Conservation (phyloP, 2,113 vertebrate genomes). For the Psophia crepitans region DNA sequence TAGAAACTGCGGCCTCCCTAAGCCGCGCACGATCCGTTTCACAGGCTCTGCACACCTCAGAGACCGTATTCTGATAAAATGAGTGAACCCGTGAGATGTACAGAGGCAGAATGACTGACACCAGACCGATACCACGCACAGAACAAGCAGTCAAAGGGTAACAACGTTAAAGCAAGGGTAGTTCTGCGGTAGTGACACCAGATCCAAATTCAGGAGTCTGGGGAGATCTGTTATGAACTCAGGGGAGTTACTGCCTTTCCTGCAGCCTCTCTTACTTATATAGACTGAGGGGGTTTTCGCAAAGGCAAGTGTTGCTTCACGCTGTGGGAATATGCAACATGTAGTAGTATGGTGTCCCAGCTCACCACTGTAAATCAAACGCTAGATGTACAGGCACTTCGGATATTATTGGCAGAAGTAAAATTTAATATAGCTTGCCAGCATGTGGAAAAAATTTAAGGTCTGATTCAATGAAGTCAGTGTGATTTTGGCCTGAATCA, state of each 20-base stretch:
- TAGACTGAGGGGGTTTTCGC: neutral
- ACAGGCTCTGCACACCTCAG: neutral
- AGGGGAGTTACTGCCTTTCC: neutral
- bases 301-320: neutral
- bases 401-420: conserved; percentile 10
- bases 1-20: neutral
- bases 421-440: conserved; percentile 30
- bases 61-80: neutral
- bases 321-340: neutral
- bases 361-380: neutral
- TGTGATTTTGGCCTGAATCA: neutral
- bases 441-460: conserved; percentile 47
- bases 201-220: neutral
- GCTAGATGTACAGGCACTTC: neutral
- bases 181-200: neutral
- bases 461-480: conserved; percentile 17
- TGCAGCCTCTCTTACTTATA: neutral
- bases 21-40: neutral
- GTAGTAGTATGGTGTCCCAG: neutral
- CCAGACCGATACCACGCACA: rapidly evolving
- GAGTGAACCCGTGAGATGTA: neutral
- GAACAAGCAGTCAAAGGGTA: neutral
- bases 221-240: neutral
- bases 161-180: neutral
- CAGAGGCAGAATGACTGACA: neutral